Percentiles rank a stretch among this genome's conserved stretches.
Evolutionary conservation across 2,797 vertebrate genomes (phyloP).

Genomic region (Fistularia commersonii): DNA sequence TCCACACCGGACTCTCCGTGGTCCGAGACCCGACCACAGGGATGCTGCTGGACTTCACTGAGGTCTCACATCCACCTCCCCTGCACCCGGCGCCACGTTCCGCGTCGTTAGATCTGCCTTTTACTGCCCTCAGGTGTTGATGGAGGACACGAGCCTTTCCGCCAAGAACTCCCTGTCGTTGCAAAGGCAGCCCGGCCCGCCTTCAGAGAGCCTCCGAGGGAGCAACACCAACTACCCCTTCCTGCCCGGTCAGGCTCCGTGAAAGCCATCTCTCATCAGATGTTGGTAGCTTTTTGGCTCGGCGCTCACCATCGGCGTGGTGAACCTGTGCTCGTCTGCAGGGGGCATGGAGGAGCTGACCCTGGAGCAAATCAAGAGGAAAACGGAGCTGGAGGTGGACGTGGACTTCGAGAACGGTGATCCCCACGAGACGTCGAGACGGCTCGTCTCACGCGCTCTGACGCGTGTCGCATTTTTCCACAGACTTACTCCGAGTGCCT

Average conservation of each 20-base stretch:
- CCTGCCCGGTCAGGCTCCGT: slow-evolving; percentile 76
- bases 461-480: background rate
- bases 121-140: slow-evolving; percentile 58
- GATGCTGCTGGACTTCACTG: slow-evolving; percentile 84
- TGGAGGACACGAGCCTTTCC: slow-evolving; percentile 82
- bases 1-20: slow-evolving; percentile 83
- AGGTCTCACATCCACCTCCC: slow-evolving; percentile 65
- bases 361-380: slow-evolving; percentile 81
- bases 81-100: background rate
- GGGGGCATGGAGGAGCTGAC: slow-evolving; percentile 90
- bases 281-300: background rate
- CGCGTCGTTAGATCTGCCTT: no score
- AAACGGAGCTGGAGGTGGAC: slow-evolving; percentile 80
- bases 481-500: slow-evolving; percentile 82
- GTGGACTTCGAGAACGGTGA: slow-evolving; percentile 87
- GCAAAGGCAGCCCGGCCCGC: slow-evolving; percentile 82
- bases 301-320: background rate
- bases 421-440: no score
- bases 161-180: slow-evolving; percentile 90
- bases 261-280: background rate
- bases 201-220: slow-evolving; percentile 83
- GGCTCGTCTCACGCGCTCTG: no score
- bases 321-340: slow-evolving; percentile 34
- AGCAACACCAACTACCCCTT: slow-evolving; percentile 92
- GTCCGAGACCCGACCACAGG: slow-evolving; percentile 89